These are phyloP conservation scores for Perca flavescens DNA, from an alignment of 2,113 vertebrate species.

Conservation along the genomic window DNA sequence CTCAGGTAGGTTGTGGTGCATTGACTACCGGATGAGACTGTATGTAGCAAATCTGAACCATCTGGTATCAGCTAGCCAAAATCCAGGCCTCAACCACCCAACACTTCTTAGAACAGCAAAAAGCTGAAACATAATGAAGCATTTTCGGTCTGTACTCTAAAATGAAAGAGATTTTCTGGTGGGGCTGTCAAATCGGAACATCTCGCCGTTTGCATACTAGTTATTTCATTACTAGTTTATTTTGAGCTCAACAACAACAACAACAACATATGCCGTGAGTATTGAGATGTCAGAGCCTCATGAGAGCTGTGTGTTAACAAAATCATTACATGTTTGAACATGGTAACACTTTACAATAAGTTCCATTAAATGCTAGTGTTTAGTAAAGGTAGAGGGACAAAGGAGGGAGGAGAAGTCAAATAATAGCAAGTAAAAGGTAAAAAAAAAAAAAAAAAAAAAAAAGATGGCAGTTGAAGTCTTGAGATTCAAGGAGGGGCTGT, in stretches of 20 bases:
- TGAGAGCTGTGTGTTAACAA: neutral
- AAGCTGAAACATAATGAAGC: neutral
- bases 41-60: constrained; percentile 36
- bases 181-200: neutral
- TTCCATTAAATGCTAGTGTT: neutral
- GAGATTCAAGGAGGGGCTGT: constrained; percentile 27
- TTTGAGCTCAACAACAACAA: neutral
- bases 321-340: neutral
- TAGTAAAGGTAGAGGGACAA: neutral
- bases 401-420: neutral
- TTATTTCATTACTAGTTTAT: neutral
- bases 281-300: neutral
- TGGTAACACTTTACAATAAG: neutral
- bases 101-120: constrained; percentile 7
- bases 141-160: neutral
- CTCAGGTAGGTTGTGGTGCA: constrained; percentile 8
- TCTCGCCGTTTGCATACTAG: neutral
- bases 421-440: neutral
- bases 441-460: neutral
- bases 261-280: neutral
- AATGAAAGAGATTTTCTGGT: neutral
- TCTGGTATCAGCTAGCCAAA: constrained; percentile 33
- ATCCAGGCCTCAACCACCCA: neutral
- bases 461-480: constrained; percentile 38
- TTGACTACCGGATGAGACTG: constrained; percentile 10